Conservation (phyloP, 2,888 invertebrate genomes). For the Mesodorylaimus sp. region DNA sequence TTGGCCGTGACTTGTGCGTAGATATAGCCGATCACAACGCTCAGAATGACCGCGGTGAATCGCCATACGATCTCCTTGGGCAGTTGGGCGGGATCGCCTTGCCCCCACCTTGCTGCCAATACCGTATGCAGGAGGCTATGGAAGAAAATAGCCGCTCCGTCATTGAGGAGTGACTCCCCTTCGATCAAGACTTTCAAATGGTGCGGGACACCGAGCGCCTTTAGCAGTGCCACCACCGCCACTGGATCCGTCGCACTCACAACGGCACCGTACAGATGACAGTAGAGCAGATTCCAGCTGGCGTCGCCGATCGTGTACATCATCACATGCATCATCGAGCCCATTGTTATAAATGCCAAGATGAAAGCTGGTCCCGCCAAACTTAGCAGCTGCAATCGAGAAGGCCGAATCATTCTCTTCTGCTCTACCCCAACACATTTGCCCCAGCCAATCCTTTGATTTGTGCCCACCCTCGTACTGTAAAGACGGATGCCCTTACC, state of each 20-base stretch:
- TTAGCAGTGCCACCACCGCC: slow-evolving; percentile 35
- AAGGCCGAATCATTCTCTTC: background rate
- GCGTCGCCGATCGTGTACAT: background rate
- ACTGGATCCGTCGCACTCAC: slow-evolving; percentile 38
- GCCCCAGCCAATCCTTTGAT: background rate
- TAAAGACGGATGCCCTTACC: no score
- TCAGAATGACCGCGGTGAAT: slow-evolving; percentile 5
- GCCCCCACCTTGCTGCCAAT: no score
- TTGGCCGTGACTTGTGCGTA: background rate
- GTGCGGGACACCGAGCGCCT: slow-evolving; percentile 31
- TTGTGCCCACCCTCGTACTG: no score
- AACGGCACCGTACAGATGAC: slow-evolving; percentile 34
- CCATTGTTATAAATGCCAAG: background rate
- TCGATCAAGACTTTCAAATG: slow-evolving; percentile 33
- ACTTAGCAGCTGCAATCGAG: background rate
- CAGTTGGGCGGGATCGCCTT: background rate
- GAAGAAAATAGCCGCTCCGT: slow-evolving; percentile 36
- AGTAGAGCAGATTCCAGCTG: slow-evolving; percentile 30
- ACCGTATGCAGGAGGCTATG: slow-evolving; percentile 29
- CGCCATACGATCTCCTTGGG: background rate
- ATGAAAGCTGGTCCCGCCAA: background rate
- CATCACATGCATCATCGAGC: background rate
- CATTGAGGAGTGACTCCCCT: slow-evolving; percentile 37
- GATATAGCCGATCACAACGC: background rate
- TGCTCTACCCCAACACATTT: background rate